A percentile compares a stretch with the other conserved stretches of the same genome.
phyloP scores from a whole-genome alignment of 2,797 vertebrate species.

The Odontamblyopus rebecca region DNA sequence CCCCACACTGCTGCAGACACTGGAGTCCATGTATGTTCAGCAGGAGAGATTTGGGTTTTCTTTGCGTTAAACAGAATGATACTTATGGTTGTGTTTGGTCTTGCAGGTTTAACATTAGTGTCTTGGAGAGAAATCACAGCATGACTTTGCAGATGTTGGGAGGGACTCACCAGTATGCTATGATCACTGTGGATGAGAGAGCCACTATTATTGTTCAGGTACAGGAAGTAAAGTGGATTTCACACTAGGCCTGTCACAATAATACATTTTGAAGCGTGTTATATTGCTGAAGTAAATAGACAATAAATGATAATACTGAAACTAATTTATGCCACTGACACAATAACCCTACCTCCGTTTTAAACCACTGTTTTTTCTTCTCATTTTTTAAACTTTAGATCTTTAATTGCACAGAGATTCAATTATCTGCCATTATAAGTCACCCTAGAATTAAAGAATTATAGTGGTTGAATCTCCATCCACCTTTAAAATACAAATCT shows the following conservation, averaged over 20 bases:
- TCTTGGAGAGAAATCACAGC: conserved; percentile 84
- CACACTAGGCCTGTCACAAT: neutral
- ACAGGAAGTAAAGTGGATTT: conserved; percentile 8
- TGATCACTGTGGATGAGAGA: conserved; percentile 88
- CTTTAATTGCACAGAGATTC: too few species aligned
- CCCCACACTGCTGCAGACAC: conserved; percentile 81
- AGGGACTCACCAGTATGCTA: conserved; percentile 71
- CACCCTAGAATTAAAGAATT: too few species aligned
- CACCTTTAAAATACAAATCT: neutral
- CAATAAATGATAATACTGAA: too few species aligned
- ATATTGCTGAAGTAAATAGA: too few species aligned
- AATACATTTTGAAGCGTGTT: too few species aligned
- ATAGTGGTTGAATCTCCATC: too few species aligned
- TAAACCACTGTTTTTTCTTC: too few species aligned
- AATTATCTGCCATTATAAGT: too few species aligned
- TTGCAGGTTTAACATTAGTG: conserved; percentile 83
- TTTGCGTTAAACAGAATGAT: neutral
- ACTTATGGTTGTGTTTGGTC: conserved; percentile 5
- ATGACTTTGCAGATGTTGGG: conserved; percentile 83
- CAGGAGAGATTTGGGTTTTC: neutral
- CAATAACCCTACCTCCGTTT: too few species aligned
- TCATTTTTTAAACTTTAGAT: too few species aligned
- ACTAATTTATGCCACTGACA: too few species aligned
- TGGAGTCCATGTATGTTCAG: conserved; percentile 86
- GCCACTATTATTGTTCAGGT: conserved; percentile 90